phyloP scores from a whole-genome alignment of 1,140 invertebrate species.

The Brachionus manjavacas region DNA sequence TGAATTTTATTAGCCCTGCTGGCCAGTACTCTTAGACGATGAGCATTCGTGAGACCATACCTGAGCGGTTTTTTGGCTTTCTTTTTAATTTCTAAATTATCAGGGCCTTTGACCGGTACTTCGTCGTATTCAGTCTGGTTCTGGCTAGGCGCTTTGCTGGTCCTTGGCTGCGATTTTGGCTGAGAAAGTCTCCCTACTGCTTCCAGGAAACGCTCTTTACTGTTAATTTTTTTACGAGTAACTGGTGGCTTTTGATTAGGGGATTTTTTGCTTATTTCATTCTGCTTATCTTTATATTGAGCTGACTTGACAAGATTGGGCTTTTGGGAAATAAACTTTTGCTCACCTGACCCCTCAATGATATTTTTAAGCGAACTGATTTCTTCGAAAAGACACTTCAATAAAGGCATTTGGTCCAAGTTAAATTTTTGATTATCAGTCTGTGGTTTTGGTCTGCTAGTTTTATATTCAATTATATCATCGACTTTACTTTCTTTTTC shows the following conservation, averaged over 20 bases:
- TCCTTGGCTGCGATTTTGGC: background rate
- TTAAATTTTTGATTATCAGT: background rate
- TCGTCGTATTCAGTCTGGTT: background rate
- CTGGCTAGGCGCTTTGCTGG: background rate
- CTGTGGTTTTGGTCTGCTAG: background rate
- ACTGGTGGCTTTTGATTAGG: background rate
- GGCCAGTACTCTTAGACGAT: background rate
- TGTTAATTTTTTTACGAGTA: background rate
- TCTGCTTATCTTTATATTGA: background rate
- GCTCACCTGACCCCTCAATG: background rate
- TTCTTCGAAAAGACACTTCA: conserved; percentile 39
- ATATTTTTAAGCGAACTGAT: conserved; percentile 8
- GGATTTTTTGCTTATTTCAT: background rate
- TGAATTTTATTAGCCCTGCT: background rate
- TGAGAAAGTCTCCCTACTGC: conserved; percentile 9
- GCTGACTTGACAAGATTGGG: background rate
- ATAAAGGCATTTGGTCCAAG: conserved; percentile 33
- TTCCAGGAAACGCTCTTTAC: background rate
- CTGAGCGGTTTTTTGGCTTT: background rate
- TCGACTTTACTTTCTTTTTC: background rate
- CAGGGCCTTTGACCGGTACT: background rate
- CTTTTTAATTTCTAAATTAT: conserved; percentile 4
- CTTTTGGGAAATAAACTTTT: conserved; percentile 4
- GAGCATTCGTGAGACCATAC: conserved; percentile 26
- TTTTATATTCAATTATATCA: background rate